phyloP scores from a whole-genome alignment of 2,797 vertebrate species.

The Periparus ater region DNA sequence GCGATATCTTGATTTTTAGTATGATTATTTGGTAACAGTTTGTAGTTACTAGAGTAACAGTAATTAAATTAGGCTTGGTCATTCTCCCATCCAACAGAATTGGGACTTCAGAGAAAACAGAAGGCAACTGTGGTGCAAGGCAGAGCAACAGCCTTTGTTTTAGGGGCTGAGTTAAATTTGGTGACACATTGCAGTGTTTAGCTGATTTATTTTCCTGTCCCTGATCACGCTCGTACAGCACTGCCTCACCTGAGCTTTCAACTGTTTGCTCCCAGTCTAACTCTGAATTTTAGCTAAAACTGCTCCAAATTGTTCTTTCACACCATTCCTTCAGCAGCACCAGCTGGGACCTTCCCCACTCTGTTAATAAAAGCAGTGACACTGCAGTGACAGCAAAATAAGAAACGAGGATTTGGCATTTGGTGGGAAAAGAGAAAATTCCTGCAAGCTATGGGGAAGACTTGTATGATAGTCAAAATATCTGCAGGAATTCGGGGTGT shows the following conservation, averaged over 20 bases:
- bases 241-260: background rate
- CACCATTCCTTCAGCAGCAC: background rate
- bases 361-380: background rate
- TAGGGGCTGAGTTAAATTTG: background rate
- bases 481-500: background rate
- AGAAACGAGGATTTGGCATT: background rate
- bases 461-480: background rate
- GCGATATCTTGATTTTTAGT: conserved; percentile 24
- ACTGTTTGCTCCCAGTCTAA: background rate
- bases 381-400: background rate
- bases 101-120: background rate
- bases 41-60: conserved; percentile 41
- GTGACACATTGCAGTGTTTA: background rate
- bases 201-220: background rate
- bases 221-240: fast-evolving
- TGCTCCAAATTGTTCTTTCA: background rate
- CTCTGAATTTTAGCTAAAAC: background rate
- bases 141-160: conserved; percentile 19
- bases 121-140: conserved; percentile 27
- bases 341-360: background rate
- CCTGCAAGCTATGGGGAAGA: background rate
- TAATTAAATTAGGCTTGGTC: conserved; percentile 35
- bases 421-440: background rate
- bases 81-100: conserved; percentile 2
- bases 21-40: conserved; percentile 23